Evolutionary conservation across 2,888 invertebrate species (phyloP).

Genomic region (Cheilosia soror): DNA sequence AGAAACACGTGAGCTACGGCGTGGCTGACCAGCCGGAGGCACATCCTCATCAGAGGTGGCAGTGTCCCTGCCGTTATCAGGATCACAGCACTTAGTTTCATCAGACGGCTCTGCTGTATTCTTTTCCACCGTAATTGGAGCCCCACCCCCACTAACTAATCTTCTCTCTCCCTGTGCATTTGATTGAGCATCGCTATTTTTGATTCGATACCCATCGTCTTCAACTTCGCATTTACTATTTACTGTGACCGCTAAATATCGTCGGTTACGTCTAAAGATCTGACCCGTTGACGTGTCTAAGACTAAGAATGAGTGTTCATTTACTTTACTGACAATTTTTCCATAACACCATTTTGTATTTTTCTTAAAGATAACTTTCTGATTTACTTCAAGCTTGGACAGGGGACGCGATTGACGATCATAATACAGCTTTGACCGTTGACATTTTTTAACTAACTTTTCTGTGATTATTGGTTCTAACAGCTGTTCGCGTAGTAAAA

Average conservation of each 20-base stretch:
- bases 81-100: not conserved
- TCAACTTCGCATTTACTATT: not conserved
- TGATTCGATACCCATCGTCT: not conserved
- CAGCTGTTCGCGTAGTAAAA: constrained; percentile 32
- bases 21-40: no score
- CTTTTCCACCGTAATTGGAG: not conserved
- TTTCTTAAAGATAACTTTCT: constrained; percentile 28
- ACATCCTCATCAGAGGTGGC: no score
- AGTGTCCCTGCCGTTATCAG: not conserved
- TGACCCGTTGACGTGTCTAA: constrained; percentile 17
- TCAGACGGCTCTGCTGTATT: not conserved
- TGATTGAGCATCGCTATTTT: not conserved
- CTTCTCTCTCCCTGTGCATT: not conserved
- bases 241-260: constrained; percentile 10
- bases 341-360: constrained; percentile 35
- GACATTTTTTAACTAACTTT: constrained; percentile 31
- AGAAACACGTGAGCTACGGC: no score
- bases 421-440: constrained; percentile 28
- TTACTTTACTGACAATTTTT: constrained; percentile 27
- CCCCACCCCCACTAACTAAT: not conserved
- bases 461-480: constrained; percentile 20
- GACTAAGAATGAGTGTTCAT: constrained; percentile 22
- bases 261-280: constrained; percentile 25
- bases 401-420: constrained; percentile 23
- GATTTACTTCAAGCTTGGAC: constrained; percentile 29